Evolutionary conservation across 2,113 vertebrate species (phyloP).

Genomic region (Anguilla rostrata): DNA sequence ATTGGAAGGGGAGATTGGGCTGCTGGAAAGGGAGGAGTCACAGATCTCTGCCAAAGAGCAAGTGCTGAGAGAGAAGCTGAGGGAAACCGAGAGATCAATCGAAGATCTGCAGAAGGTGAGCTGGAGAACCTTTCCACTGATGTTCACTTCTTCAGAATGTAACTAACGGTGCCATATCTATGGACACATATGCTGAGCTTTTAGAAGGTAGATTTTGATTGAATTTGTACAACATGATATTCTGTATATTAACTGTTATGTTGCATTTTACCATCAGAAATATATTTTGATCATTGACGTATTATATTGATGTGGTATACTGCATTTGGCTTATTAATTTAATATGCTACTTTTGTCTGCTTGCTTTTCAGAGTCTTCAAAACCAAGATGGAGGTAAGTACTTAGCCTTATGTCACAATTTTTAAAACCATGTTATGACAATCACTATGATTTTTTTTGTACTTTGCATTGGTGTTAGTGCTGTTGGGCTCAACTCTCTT

Average conservation of each 20-base stretch:
- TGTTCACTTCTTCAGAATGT: not conserved
- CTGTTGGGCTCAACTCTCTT: no score
- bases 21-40: conserved; percentile 90
- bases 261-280: not conserved
- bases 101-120: conserved; percentile 91
- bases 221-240: no score
- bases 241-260: not conserved
- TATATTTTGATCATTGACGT: not conserved
- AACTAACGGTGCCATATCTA: not conserved
- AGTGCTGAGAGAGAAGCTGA: conserved; percentile 87
- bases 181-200: not conserved
- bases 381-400: conserved; percentile 83
- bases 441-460: no score
- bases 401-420: not conserved
- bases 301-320: not conserved
- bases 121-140: not conserved
- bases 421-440: no score
- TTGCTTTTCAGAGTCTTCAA: conserved; percentile 83
- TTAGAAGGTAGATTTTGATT: not conserved
- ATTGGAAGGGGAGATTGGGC: conserved; percentile 87
- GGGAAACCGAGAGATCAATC: conserved; percentile 89
- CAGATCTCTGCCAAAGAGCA: conserved; percentile 96
- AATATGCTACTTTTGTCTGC: conserved; percentile 35
- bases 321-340: no score
- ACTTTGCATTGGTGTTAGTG: no score